Evolutionary conservation across 2,797 vertebrate genomes (phyloP), one percentile per base, ranked within the genome.

Genomic region (Adrianichthys oophorus): DNA sequence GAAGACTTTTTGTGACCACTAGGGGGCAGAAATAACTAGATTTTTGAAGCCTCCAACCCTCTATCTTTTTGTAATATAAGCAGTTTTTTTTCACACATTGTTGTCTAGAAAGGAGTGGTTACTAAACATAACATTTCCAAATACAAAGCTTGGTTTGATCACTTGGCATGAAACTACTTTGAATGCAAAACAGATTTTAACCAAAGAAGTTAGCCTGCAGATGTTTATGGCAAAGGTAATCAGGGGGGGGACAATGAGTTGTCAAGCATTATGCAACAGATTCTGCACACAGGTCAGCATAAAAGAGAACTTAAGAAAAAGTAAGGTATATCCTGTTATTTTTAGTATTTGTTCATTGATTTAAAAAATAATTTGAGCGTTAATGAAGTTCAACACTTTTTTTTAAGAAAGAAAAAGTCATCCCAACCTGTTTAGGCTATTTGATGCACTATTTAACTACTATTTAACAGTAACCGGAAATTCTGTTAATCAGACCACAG

Each of bases 111-210:
- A 51, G 45, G 46, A 21, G 0, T 37, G 45, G 69, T 84, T 75
- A 26, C 62, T 60, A 55, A 61, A n/a, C 14, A 58, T 17, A 68
- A 46, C 40, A 52, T 52, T 12, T 0, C 0, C 4, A 13, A 26
- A 78, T 48, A 62, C 58, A 56, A 55, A 55, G 24, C 15, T 62
- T 62, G 76, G 52, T 72, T 43, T 72, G 6, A 46, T 49, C 14
- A 8, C 4, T 46, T 5, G 4, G 53, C 41, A 52, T 23, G 56
- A 62, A 72, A 74, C 19, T 56, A 7, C 14, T 19, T 56, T 0
- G 23, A 8, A 71, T 79, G 53, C 60, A 48, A 67, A 71, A 76
- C 4, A 0, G 5, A 54, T 29, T 44, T 56, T 21, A n/a, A 18
- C 12, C 10, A 7, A 32, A 23, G n/a, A 43, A 26, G 49, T 50